Evolutionary conservation across 2,797 vertebrate genomes (phyloP).

Genomic region (Alouatta caraya): DNA sequence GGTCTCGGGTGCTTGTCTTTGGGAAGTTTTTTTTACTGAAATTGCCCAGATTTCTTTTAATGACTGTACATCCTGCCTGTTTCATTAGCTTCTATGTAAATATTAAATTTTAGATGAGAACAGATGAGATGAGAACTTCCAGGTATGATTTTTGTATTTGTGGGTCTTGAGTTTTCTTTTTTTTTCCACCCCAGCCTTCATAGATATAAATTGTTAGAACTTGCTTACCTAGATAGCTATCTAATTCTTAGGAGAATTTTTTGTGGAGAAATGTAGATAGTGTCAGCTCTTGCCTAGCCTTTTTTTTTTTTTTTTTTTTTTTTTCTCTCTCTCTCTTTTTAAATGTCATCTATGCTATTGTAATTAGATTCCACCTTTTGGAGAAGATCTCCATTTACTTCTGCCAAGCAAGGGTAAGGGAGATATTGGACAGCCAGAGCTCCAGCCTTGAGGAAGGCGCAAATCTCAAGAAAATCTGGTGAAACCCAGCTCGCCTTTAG

Average conservation of each 20-base stretch:
- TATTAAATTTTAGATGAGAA: constrained; percentile 11
- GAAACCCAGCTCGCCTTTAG: neutral
- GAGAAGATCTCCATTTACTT: neutral
- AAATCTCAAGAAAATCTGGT: neutral
- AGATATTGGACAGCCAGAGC: neutral
- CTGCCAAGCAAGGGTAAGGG: neutral
- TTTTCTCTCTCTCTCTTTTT: neutral
- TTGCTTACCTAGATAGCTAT: neutral
- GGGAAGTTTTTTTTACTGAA: neutral
- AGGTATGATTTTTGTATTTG: neutral
- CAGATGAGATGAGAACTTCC: neutral
- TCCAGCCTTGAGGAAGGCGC: too few species aligned
- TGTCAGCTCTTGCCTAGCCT: neutral
- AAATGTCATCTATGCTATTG: neutral
- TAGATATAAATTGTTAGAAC: neutral
- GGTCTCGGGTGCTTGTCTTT: neutral
- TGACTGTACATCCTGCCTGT: neutral
- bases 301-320: neutral
- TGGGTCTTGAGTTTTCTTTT: neutral
- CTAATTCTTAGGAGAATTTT: neutral
- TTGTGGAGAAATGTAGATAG: neutral
- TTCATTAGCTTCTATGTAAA: neutral
- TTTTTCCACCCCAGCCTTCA: neutral
- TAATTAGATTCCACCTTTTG: neutral
- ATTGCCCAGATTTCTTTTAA: neutral